Evolutionary conservation across 2,888 invertebrate species (phyloP), one percentile per base, ranked within the genome.

Genomic region (Protophormia terraenovae): DNA sequence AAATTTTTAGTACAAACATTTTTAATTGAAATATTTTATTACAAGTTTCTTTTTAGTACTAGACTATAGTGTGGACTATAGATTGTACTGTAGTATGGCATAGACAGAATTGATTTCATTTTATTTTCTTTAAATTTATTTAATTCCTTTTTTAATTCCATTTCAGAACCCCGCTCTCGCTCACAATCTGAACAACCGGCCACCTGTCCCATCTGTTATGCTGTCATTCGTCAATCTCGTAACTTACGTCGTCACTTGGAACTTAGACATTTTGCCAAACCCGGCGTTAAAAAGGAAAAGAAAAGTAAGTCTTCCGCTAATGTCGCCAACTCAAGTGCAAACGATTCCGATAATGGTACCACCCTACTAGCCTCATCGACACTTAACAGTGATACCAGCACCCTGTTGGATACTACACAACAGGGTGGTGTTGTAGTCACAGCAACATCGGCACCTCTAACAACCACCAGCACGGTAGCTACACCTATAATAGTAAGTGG

Each of bases 111-210:
- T n/a, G n/a, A n/a, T n/a, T n/a, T n/a, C n/a, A n/a, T n/a, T n/a
- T n/a, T n/a, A n/a, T n/a, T n/a, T n/a, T n/a, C n/a, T n/a, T n/a
- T n/a, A n/a, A n/a, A n/a, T n/a, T n/a, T n/a, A n/a, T n/a, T n/a
- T n/a, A n/a, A n/a, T n/a, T 47, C 0, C 16, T 14, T 45, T 19
- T 47, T 35, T 47, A 24, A 32, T 32, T 32, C 7, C 12, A 10
- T 50, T 87, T 0, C 78, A 93, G 92, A 93, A 87, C 93, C 93
- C 32, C 93, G 94, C 87, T 93, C 94, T 71, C 93, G 94, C 77
- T 94, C 94, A 24, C 94, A 94, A 87, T 94, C 94, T 12, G 94
- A 94, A 89, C 94, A 94, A 91, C 94, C 94, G 41, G 94, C 94
- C 24, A 93, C 94, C 62, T 94, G 94, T 91, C 94, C 94, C 29